Evolutionary conservation across 1,140 invertebrate genomes (phyloP).

Genomic region (Geopemphigus sp.): DNA sequence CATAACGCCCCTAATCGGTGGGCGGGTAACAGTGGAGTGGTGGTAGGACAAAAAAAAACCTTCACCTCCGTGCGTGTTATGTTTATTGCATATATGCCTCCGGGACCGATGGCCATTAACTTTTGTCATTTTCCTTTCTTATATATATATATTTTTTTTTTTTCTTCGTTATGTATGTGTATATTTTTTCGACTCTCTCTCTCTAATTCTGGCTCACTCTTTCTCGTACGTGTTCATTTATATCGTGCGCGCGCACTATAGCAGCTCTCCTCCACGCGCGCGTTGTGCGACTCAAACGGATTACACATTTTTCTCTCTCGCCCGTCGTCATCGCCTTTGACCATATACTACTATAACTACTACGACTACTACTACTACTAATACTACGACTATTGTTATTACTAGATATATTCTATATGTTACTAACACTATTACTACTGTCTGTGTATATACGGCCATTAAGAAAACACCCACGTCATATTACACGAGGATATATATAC

Average conservation of each 20-base stretch:
- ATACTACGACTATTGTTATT: too few species aligned
- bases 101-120: slow-evolving; percentile 48
- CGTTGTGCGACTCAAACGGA: slow-evolving; percentile 16
- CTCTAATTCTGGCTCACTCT: background rate
- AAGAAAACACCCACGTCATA: slow-evolving; percentile 8
- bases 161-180: background rate
- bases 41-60: background rate
- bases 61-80: slow-evolving; percentile 27
- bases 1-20: too few species aligned
- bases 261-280: background rate
- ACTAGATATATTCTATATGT: too few species aligned
- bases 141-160: slow-evolving; percentile 28
- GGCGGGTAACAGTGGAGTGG: background rate
- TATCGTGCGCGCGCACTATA: background rate
- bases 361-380: background rate
- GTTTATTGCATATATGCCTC: slow-evolving; percentile 50
- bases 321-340: background rate
- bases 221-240: slow-evolving; percentile 17
- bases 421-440: background rate
- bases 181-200: background rate
- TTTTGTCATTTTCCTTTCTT: slow-evolving; percentile 47
- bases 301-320: slow-evolving; percentile 11
- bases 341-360: background rate
- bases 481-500: background rate
- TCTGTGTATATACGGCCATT: background rate